Evolutionary conservation across 1,140 invertebrate species (phyloP), one percentile per base, ranked within the genome.

Genomic region (Drosophila rufa): DNA sequence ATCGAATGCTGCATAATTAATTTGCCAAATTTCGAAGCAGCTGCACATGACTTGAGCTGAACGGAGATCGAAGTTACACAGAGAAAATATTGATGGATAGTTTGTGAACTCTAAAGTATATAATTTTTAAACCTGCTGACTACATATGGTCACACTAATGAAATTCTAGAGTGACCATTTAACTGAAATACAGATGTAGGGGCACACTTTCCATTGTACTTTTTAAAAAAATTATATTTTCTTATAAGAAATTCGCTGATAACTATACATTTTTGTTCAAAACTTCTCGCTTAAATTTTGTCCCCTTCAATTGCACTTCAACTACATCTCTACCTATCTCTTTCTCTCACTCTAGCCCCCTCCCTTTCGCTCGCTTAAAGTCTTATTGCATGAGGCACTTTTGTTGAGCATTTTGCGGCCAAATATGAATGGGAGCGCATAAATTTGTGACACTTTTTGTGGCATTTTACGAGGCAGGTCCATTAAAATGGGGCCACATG

Each of bases 371-470:
- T 62, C 38, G 61, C 50, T 68, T 64, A 22, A 48, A 30, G 33
- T 50, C 65, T 30, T 68, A 22, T 67, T 50, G 62, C 66, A n/a
- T 42, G 38, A 43, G 65, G 27, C 51, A 43, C 75, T 75, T 86
- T 87, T 87, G 76, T 83, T 77, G 59, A 71, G 70, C 64, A 55
- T 73, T 66, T 76, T 68, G 74, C 62, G 67, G 60, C 73, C 64
- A 70, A 75, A 82, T 86, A 82, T 82, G 66, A 78, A 78, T 79
- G 75, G 75, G 82, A 42, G 77, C 69, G 84, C 85, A 89, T 89
- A 89, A 89, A 89, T 89, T 90, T 81, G 78, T 81, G 85, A 84
- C 85, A 90, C 58, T 77, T 89, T 89, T 84, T 90, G 81, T 79
- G 66, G 64, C 65, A 80, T 75, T 89, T 89, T 89, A 90, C 81